Evolutionary conservation across 2,797 vertebrate genomes (phyloP), one percentile per base, ranked within the genome.

Genomic region (Remorina albescens): DNA sequence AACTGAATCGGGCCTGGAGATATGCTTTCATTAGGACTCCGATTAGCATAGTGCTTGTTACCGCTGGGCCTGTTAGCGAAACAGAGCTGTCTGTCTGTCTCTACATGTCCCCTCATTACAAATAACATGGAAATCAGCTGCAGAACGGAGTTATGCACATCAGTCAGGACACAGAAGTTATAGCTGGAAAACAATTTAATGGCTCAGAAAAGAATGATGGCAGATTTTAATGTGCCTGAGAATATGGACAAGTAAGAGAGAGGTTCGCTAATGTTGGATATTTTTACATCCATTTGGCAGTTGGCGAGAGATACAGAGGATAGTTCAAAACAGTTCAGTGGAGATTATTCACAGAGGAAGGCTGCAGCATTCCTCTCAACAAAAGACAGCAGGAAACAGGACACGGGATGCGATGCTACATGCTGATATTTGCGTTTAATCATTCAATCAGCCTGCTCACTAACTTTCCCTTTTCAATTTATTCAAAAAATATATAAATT

Each of bases 41-140:
- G 82, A 94, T 94, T 94, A 94, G 91, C 92, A 94, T 93, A 92
- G 88, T 74, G 90, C 91, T 91, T 88, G 85, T 93, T 93, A 93
- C 88, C 77, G 81, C 89, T 81, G 88, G 86, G 87, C 84, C 85
- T 81, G 86, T 89, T 92, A 91, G 83, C 18, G 65, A 86, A 88
- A 88, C 87, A 84, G 74, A 82, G 71, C 83, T 67, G 83, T 87
- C 77, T 86, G 84, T 88, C 88, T 82, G 79, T 74, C 76, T 85
- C 76, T 74, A 85, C 71, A 82, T 36, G 64, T 72, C 79, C 68
- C 78, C 74, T 84, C 86, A 82, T 86, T 89, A 92, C 76, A 90
- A 83, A 87, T 70, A 85, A 85, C 86, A 89, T 63, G 72, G 67
- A 83, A 69, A 79, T 76, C 84, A 75, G 71, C 78, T 64, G 59